phyloP scores from a whole-genome alignment of 2,888 invertebrate species.

The Sesia apiformis region DNA sequence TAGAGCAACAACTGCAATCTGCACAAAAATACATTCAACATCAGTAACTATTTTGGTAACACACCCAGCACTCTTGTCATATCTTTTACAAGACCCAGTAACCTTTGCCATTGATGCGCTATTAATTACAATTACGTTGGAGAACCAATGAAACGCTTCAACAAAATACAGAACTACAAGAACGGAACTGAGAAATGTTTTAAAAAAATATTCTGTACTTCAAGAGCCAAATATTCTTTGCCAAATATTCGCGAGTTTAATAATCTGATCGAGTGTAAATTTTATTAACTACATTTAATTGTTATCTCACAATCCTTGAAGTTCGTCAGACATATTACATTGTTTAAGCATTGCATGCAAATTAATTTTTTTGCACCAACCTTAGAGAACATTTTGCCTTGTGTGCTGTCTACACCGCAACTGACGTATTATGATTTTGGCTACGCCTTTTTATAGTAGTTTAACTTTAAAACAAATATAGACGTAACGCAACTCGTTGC shows the following conservation, averaged over 20 bases:
- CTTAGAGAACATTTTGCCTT: constrained; percentile 38
- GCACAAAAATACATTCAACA: constrained; percentile 21
- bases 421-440: constrained; percentile 18
- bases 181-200: no score
- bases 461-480: constrained; percentile 10
- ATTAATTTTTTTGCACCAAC: constrained; percentile 13
- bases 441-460: constrained; percentile 27
- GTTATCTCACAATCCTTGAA: no score
- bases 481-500: constrained; percentile 8
- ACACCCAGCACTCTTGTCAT: neutral
- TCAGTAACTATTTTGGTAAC: neutral
- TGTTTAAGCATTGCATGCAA: neutral
- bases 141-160: no score
- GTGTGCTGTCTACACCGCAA: constrained; percentile 27
- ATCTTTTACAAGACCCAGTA: neutral
- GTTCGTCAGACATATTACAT: neutral
- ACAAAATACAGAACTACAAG: no score
- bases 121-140: no score
- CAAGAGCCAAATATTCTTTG: no score
- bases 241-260: no score
- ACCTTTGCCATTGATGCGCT: no score
- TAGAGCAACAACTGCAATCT: constrained; percentile 17
- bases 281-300: no score
- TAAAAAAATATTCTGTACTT: no score
- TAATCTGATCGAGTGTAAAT: no score